phyloP scores from a whole-genome alignment of 2,797 vertebrate species.

The Lophius americanus region DNA sequence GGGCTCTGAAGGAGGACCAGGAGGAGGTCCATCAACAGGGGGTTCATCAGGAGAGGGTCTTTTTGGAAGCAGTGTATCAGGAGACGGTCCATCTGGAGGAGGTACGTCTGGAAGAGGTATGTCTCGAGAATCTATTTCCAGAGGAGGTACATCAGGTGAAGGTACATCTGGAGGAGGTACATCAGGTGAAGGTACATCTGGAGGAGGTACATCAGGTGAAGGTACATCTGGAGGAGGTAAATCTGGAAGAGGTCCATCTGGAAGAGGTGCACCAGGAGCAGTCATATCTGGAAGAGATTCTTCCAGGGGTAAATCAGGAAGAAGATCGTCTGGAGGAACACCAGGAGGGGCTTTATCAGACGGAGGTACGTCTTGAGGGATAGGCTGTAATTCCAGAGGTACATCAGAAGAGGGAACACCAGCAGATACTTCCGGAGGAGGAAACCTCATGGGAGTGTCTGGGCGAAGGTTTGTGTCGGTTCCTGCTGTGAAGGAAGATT shows the following conservation, averaged over 20 bases:
- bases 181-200: neutral
- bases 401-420: neutral
- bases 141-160: neutral
- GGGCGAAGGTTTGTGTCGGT: slow-evolving; percentile 16
- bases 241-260: neutral
- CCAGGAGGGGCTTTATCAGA: neutral
- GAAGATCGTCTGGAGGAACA: slow-evolving; percentile 7
- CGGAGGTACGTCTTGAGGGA: neutral
- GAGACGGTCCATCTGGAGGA: neutral
- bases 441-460: slow-evolving; percentile 15
- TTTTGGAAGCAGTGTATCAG: neutral
- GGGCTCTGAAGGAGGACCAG: slow-evolving; percentile 21
- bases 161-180: slow-evolving; percentile 4
- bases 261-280: neutral
- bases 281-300: neutral
- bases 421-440: neutral
- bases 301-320: neutral
- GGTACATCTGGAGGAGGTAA: neutral
- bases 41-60: neutral
- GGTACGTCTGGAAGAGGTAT: neutral
- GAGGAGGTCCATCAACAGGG: neutral
- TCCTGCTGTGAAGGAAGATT: slow-evolving; percentile 28
- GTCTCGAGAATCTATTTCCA: neutral
- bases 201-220: neutral
- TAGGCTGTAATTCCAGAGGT: neutral